Percentiles rank a stretch among this genome's conserved stretches.
These are phyloP conservation scores for Scolopax mira DNA, from an alignment of 2,113 vertebrate genomes.

Conservation along the genomic window DNA sequence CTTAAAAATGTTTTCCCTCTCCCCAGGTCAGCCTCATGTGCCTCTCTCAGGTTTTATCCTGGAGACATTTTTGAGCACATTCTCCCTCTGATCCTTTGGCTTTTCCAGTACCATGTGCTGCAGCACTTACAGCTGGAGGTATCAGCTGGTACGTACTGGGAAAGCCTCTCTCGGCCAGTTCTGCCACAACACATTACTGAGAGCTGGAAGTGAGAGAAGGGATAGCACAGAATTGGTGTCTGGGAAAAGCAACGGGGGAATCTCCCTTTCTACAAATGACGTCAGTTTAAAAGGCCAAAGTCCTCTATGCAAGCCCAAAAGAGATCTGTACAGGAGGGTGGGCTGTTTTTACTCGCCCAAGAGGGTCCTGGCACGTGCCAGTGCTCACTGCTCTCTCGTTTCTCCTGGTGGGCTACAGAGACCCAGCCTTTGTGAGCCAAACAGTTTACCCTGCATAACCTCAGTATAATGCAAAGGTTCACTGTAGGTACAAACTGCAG, in stretches of 20 bases:
- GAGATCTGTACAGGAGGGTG: not conserved
- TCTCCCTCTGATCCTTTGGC: not conserved
- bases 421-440: not conserved
- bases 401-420: not conserved
- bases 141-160: not conserved
- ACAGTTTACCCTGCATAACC: not conserved
- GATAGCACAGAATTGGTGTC: rapidly evolving
- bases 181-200: rapidly evolving
- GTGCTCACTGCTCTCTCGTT: not conserved
- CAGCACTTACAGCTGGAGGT: not conserved
- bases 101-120: not conserved
- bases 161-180: not conserved
- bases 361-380: not conserved
- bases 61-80: not conserved
- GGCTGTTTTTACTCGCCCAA: not conserved
- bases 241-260: rapidly evolving
- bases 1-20: not conserved
- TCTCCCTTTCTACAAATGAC: not conserved
- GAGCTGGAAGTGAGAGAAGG: not conserved
- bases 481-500: not conserved
- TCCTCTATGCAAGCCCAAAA: not conserved
- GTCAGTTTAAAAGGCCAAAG: not conserved
- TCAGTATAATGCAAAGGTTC: not conserved
- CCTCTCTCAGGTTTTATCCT: not conserved
- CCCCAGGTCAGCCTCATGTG: too few relatives aligned